Conservation (phyloP, 2,888 invertebrate genomes). For the Andrena minutula region DNA sequence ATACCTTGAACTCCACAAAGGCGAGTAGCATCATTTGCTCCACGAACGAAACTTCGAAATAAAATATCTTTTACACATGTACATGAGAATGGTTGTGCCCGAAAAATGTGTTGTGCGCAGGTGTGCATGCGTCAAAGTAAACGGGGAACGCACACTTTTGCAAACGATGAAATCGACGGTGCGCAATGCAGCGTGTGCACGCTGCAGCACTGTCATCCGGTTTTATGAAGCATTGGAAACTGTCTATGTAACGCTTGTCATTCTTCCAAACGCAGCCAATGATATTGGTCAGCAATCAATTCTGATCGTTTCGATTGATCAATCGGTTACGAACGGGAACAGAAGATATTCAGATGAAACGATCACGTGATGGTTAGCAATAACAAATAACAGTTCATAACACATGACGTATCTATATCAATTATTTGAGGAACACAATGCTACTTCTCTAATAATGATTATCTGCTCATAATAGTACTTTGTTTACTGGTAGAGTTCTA, state of each 20-base stretch:
- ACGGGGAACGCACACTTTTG: slow-evolving; percentile 6
- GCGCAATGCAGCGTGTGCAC: slow-evolving; percentile 47
- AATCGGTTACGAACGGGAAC: not conserved
- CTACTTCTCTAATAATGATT: too few species aligned
- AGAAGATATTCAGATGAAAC: not conserved
- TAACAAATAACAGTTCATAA: not conserved
- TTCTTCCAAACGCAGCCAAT: slow-evolving; percentile 11
- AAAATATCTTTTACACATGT: not conserved
- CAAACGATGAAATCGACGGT: slow-evolving; percentile 35
- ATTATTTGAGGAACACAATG: too few species aligned
- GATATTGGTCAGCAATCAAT: slow-evolving; percentile 36
- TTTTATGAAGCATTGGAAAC: slow-evolving; percentile 32
- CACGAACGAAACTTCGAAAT: not conserved
- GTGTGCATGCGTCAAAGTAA: slow-evolving; percentile 10
- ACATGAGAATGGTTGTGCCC: not conserved
- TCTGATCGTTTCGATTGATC: not conserved
- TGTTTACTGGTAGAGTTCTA: not conserved
- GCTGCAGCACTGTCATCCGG: slow-evolving; percentile 37
- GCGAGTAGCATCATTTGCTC: not conserved
- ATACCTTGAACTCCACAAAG: not conserved
- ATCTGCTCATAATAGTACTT: not conserved
- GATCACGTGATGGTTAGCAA: not conserved
- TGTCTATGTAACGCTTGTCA: slow-evolving; percentile 13
- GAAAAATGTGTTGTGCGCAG: slow-evolving; percentile 24
- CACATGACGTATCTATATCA: not conserved